Evolutionary conservation across 2,113 vertebrate species (phyloP).

Genomic region (Tyto alba): DNA sequence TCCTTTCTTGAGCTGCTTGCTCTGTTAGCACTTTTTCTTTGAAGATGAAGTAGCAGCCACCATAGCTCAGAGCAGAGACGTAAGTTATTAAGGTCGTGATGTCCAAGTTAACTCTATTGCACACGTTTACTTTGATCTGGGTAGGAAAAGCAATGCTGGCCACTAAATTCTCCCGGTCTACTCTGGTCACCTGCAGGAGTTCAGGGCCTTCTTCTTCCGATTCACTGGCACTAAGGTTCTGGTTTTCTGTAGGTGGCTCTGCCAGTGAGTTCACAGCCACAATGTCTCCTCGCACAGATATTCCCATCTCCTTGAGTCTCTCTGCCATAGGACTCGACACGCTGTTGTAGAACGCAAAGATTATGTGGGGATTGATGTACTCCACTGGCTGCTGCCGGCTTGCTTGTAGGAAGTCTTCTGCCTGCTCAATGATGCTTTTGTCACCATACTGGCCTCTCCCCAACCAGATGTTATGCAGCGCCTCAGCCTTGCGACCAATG

Average conservation of each 20-base stretch:
- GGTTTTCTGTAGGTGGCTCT: slow-evolving; percentile 38
- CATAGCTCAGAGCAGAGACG: slow-evolving; percentile 91
- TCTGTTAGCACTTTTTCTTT: slow-evolving; percentile 91
- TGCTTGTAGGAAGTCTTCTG: slow-evolving; percentile 87
- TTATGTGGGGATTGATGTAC: slow-evolving; percentile 86
- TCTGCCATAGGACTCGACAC: slow-evolving; percentile 91
- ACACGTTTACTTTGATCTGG: slow-evolving; percentile 82
- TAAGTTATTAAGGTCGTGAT: slow-evolving; percentile 94
- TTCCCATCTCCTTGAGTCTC: slow-evolving; percentile 84
- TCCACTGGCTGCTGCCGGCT: slow-evolving; percentile 89
- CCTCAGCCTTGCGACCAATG: slow-evolving; percentile 92
- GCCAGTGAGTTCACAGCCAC: slow-evolving; percentile 81
- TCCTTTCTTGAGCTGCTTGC: slow-evolving; percentile 90
- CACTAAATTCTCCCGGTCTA: slow-evolving; percentile 82
- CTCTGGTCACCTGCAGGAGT: slow-evolving; percentile 73
- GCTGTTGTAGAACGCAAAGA: slow-evolving; percentile 95
- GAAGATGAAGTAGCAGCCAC: slow-evolving; percentile 87
- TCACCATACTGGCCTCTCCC: slow-evolving; percentile 95
- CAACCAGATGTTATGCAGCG: slow-evolving; percentile 95
- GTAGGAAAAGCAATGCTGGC: slow-evolving; percentile 86
- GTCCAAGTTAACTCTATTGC: slow-evolving; percentile 89
- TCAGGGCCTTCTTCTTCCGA: slow-evolving; percentile 70
- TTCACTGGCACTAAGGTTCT: slow-evolving; percentile 40
- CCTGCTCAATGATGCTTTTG: slow-evolving; percentile 88
- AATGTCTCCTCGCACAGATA: slow-evolving; percentile 89